Base-by-base conservation (phyloP, 2,797 vertebrate species). In the Gymnothorax javanicus region DNA sequence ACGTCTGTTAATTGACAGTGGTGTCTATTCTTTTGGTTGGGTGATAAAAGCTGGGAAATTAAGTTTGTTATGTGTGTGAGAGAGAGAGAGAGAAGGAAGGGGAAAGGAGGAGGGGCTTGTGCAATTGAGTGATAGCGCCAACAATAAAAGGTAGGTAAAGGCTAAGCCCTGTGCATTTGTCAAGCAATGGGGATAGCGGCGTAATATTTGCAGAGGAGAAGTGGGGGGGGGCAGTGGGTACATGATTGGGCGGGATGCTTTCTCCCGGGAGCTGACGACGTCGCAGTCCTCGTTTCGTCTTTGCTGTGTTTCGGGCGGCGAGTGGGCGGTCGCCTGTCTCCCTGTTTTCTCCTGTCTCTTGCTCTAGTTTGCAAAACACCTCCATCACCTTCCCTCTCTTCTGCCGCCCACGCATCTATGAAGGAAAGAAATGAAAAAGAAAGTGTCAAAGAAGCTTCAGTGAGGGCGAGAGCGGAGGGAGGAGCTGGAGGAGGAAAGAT, bases 251-350 rank as follows among this genome's bases (percentile, higher is more conserved):
- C 6, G 4, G 9, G 20, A 77, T 20, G 62, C 8, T 20, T n/a
- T 82, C 79, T 57, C 79, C 50, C 7, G 54, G 20, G 54, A 82
- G 79, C 33, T 1, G 23, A 58, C 58, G 79, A 25, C 79, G 17
- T 23, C 54, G 23, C 4, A 17, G 77, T 50, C 23, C 7, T n/a
- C 23, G 7, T 52, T 7, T 23, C 9, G 23, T 56, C 33, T 43
- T 43, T 43, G 33, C 33, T 43, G 33, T 43, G 33, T 82, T 82
- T 82, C 17, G 62, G 59, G 20, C 15, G 17, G 54, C 2, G 58
- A 6, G 77, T 86, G 79, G 85, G 75, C 23, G 85, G 85, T 79
- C 82, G 85, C 62, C 85, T 67, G 50, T 52, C 60, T 67, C 7
- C 56, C 50, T 27, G 43, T 86, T 64, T 50, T 12, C 52, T 82